phyloP scores from a whole-genome alignment of 2,113 vertebrate genomes.

The Phrynosoma blainvillii region DNA sequence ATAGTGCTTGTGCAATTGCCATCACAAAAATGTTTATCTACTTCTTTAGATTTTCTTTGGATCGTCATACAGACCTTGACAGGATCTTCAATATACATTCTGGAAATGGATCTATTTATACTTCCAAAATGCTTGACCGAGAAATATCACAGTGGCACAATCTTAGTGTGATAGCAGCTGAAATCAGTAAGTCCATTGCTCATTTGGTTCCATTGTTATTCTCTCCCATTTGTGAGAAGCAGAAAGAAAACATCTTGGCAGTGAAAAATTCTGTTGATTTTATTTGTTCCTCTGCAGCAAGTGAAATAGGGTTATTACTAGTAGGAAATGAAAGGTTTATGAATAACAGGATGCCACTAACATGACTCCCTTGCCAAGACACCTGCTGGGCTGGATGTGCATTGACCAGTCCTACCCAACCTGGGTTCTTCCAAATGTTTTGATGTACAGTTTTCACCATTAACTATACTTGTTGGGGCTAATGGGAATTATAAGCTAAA shows the following conservation, averaged over 20 bases:
- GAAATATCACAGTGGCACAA: slow-evolving; percentile 86
- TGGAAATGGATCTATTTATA: slow-evolving; percentile 85
- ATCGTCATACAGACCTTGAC: slow-evolving; percentile 85
- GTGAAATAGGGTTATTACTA: not conserved
- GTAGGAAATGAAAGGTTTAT: not conserved
- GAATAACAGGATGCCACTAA: not conserved
- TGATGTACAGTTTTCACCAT: not conserved
- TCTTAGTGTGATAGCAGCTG: slow-evolving; percentile 83
- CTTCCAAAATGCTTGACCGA: slow-evolving; percentile 83
- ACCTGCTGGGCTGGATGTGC: not conserved
- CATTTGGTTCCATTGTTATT: not conserved
- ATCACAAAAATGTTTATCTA: slow-evolving; percentile 11
- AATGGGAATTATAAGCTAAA: not conserved
- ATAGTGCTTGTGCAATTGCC: not conserved
- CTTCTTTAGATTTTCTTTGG: slow-evolving; percentile 78
- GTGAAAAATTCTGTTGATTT: not conserved
- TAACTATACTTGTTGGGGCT: not conserved
- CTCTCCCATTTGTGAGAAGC: not conserved
- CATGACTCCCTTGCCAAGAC: too few species aligned
- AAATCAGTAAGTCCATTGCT: slow-evolving; percentile 79
- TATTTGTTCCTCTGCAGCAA: slow-evolving; percentile 11
- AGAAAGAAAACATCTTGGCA: not conserved
- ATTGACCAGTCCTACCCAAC: not conserved
- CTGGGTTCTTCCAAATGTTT: not conserved
- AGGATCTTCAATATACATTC: slow-evolving; percentile 86